These are phyloP conservation scores for Rhinopithecus roxellana DNA, from an alignment of 2,113 vertebrate genomes.

Conservation along the genomic window DNA sequence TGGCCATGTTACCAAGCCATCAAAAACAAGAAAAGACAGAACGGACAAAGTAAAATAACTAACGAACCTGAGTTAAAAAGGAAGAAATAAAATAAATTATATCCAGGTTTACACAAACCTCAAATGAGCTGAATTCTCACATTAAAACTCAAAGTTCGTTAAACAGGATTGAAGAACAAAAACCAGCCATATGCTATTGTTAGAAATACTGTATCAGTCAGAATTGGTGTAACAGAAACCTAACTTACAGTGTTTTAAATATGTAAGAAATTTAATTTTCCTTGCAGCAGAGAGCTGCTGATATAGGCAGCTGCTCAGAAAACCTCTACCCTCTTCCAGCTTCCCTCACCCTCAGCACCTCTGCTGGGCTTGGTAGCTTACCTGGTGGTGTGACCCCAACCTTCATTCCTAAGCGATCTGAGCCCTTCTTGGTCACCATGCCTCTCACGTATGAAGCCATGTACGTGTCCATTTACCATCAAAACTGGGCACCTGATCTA, in stretches of 20 bases:
- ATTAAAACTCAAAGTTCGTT: background rate
- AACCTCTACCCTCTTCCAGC: background rate
- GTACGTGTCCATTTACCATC: background rate
- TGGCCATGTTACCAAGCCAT: background rate
- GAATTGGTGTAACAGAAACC: background rate
- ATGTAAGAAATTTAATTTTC: background rate
- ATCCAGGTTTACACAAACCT: background rate
- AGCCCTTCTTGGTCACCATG: background rate
- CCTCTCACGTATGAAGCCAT: background rate
- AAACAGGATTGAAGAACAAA: background rate
- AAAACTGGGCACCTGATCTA: too few species aligned
- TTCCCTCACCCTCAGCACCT: background rate
- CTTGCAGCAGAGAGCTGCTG: background rate
- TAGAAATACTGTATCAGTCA: background rate
- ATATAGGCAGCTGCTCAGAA: background rate
- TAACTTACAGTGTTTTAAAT: background rate
- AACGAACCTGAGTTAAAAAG: background rate
- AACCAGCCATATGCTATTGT: background rate
- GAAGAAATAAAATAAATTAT: background rate
- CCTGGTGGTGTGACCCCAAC: background rate
- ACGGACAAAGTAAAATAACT: background rate
- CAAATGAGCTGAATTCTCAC: background rate
- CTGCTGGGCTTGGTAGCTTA: background rate
- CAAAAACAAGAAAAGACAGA: background rate
- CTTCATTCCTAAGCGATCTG: background rate